Evolutionary conservation across 2,797 vertebrate species (phyloP).

Genomic region (Spatula versicolor): DNA sequence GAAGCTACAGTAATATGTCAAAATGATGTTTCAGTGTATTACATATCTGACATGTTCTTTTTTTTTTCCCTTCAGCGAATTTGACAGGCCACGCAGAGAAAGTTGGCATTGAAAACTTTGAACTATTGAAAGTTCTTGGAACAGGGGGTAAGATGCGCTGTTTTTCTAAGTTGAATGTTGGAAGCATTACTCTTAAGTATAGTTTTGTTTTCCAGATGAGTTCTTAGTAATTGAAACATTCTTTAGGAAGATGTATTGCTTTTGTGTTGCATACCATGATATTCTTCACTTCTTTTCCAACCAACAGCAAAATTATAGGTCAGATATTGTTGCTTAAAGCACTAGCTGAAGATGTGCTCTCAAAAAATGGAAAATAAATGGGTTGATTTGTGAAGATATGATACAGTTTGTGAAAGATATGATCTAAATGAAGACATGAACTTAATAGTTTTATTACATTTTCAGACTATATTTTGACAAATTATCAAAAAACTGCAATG

Average conservation of each 20-base stretch:
- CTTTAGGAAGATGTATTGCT: background rate
- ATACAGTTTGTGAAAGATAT: background rate
- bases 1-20: background rate
- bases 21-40: background rate
- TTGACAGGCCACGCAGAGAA: conserved; percentile 96
- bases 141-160: conserved; percentile 90
- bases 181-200: background rate
- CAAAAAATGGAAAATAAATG: background rate
- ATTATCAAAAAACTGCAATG: background rate
- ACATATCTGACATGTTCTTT: background rate
- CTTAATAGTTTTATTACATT: background rate
- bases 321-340: background rate
- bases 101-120: conserved; percentile 98
- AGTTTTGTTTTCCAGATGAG: background rate
- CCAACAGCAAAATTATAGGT: background rate
- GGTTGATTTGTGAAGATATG: background rate
- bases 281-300: background rate
- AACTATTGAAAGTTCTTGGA: conserved; percentile 96
- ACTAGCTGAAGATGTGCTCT: background rate
- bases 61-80: conserved; percentile 84
- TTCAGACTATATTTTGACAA: background rate
- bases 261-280: background rate
- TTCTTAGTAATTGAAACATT: background rate
- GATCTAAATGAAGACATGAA: background rate
- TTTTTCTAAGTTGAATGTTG: background rate